Evolutionary conservation across 92 coral and sea anemone species (phyloP).

Genomic region (Epizoanthus illoricatus): DNA sequence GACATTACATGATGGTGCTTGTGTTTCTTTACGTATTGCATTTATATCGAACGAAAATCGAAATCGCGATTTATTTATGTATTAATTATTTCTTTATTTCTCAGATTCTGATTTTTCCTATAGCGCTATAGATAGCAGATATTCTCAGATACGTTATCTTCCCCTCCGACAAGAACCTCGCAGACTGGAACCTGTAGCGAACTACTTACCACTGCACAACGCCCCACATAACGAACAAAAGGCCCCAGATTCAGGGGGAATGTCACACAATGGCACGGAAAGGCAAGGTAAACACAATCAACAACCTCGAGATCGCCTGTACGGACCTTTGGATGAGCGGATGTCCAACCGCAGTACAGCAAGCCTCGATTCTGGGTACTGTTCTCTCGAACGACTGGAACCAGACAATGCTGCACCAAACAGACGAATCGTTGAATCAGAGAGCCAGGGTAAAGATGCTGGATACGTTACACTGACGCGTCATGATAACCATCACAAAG

Average conservation of each 20-base stretch:
- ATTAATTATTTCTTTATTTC: not conserved
- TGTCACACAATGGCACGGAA: not conserved
- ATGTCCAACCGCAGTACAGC: not conserved
- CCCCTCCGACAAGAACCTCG: not conserved
- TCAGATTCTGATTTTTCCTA: not conserved
- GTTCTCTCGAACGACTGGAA: constrained; percentile 16
- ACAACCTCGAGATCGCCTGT: no score
- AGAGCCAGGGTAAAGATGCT: not conserved
- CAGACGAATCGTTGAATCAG: not conserved
- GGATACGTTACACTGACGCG: not conserved
- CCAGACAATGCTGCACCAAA: not conserved
- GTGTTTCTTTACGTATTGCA: no score
- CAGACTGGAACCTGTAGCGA: not conserved
- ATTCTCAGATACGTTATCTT: not conserved
- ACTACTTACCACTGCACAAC: not conserved
- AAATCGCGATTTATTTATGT: not conserved
- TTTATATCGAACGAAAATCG: no score
- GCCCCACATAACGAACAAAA: not conserved
- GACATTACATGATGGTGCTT: no score
- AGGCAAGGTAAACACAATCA: not conserved
- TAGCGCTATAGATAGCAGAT: not conserved
- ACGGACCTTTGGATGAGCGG: not conserved
- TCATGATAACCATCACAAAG: not conserved
- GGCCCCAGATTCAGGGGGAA: not conserved
- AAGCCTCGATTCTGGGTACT: constrained; percentile 16